Conservation (phyloP, 2,113 vertebrate species). For the Taurulus bubalis region DNA sequence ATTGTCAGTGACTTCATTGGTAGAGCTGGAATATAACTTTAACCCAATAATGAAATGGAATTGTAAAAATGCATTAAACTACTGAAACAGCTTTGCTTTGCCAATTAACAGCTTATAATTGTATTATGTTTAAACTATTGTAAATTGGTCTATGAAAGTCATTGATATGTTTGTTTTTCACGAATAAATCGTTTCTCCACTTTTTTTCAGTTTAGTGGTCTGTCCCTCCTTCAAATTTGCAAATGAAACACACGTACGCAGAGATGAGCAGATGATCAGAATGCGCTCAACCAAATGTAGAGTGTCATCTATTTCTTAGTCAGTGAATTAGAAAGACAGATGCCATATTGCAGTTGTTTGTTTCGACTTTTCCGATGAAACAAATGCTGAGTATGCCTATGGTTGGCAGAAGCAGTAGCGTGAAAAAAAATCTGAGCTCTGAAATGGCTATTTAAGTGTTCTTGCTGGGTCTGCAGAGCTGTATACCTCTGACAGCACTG, state of each 20-base stretch:
- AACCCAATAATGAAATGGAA: background rate
- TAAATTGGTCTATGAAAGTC: background rate
- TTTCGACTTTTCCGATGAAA: background rate
- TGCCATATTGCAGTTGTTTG: background rate
- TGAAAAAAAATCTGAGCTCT: background rate
- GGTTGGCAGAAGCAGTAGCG: too few relatives aligned
- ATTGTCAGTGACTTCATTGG: background rate
- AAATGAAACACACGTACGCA: background rate
- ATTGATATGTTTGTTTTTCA: slow-evolving; percentile 8
- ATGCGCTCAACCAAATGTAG: background rate
- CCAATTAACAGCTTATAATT: background rate
- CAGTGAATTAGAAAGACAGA: background rate
- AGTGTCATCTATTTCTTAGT: background rate
- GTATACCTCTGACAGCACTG: slow-evolving; percentile 82
- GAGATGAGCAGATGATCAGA: background rate
- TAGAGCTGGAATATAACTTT: background rate
- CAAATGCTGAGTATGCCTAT: too few relatives aligned
- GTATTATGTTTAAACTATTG: background rate
- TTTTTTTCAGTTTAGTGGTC: background rate
- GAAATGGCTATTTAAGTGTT: slow-evolving; percentile 12
- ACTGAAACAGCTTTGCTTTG: background rate
- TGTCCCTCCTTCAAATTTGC: background rate
- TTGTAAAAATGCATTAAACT: background rate
- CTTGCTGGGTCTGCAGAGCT: slow-evolving; percentile 56
- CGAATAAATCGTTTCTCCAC: slow-evolving; percentile 18